A percentile compares a stretch with the other conserved stretches of the same genome.
Evolutionary conservation across 2,797 vertebrate genomes (phyloP).

Genomic region (Acanthornis magna): DNA sequence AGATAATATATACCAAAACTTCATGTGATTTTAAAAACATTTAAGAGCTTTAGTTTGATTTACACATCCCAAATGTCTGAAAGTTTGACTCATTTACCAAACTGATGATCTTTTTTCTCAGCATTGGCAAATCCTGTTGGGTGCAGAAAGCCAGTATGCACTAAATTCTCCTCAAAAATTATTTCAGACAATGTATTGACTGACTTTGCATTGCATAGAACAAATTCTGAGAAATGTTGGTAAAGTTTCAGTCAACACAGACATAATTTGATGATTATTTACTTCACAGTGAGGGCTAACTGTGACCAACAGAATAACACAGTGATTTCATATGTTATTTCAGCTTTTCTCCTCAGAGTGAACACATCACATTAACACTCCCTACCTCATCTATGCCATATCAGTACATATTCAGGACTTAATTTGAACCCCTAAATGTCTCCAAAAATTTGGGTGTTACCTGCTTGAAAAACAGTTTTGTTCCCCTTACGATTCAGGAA

Average conservation of each 20-base stretch:
- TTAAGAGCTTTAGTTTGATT: background rate
- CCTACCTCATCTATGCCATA: background rate
- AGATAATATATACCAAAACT: background rate
- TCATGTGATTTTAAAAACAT: background rate
- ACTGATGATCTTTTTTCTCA: background rate
- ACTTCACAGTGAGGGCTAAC: background rate
- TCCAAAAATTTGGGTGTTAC: background rate
- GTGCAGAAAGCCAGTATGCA: background rate
- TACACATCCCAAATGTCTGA: background rate
- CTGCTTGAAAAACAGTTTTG: background rate
- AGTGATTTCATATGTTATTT: background rate
- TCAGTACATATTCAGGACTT: background rate
- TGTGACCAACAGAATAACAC: rapidly evolving
- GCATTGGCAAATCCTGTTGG: background rate
- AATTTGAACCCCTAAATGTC: background rate
- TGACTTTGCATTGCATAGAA: background rate
- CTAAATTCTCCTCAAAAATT: background rate
- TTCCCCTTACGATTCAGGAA: background rate
- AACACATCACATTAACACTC: background rate
- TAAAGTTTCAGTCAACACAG: background rate
- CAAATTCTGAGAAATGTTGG: background rate
- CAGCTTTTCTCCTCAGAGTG: background rate
- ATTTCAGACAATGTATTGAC: background rate
- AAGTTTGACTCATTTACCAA: background rate
- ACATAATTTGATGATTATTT: background rate